phyloP scores from a whole-genome alignment of 2,797 vertebrate genomes.

The Danio choprae region DNA sequence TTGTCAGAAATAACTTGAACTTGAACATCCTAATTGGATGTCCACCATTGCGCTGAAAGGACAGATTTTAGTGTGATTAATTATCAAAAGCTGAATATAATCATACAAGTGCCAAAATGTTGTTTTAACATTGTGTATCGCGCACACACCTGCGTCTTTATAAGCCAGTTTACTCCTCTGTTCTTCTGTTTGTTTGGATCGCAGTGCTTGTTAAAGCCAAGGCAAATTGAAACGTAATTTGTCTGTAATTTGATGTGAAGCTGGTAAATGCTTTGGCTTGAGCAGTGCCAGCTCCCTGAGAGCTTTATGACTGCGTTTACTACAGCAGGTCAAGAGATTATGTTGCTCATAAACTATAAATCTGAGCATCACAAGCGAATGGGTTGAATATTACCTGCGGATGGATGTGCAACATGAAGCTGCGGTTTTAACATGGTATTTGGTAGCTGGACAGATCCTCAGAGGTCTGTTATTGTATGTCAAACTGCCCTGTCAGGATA shows the following conservation, averaged over 20 bases:
- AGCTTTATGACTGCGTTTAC: constrained; percentile 31
- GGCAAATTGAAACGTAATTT: constrained; percentile 53
- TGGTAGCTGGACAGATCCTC: neutral
- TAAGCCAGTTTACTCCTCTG: constrained; percentile 36
- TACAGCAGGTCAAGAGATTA: constrained; percentile 26
- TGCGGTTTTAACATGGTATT: neutral
- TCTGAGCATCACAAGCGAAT: constrained; percentile 3
- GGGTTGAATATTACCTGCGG: constrained; percentile 2
- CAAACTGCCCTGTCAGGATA: neutral
- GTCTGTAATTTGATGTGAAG: constrained; percentile 52
- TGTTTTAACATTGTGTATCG: neutral
- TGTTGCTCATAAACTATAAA: constrained; percentile 35
- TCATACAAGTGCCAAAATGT: neutral
- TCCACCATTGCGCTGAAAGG: neutral
- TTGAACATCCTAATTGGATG: neutral
- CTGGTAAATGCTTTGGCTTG: constrained; percentile 44
- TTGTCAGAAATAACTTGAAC: neutral
- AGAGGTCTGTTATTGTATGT: neutral
- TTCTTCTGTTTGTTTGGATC: constrained; percentile 49
- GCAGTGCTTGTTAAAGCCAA: constrained; percentile 48
- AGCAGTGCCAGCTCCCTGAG: constrained; percentile 35
- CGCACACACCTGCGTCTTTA: constrained; percentile 15
- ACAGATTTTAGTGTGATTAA: neutral
- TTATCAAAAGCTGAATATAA: neutral
- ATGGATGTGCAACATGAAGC: neutral